Evolutionary conservation across 2,888 invertebrate genomes (phyloP), one percentile per base, ranked within the genome.

Genomic region (Drosophila melanocephala): DNA sequence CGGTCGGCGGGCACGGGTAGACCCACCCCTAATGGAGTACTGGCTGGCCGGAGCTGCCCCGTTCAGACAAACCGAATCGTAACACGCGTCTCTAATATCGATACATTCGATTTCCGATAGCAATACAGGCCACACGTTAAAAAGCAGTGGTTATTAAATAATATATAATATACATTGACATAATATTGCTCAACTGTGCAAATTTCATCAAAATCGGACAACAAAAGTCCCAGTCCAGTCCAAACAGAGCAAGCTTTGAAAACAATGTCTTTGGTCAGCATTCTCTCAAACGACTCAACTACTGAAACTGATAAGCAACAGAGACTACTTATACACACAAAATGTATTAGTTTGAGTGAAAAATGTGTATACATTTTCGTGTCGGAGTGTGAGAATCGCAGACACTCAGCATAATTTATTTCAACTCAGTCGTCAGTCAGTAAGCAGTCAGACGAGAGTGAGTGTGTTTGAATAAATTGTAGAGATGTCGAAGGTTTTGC

Each of bases 281-380:
- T 28, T 35, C 28, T 57, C 57, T 42, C 60, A 19, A 42, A 30
- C 39, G 22, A 39, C 60, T 66, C 12, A 26, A 57, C 44, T 55
- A 67, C 37, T 44, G 2, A 7, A 55, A 55, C 60, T 64, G 75
- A 75, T 75, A 75, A 75, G 75, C 69, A 33, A 33, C 33, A 12
- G 47, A 52, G 58, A 6, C 1, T 39, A 5, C 14, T 4, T n/a
- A 32, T 9, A 32, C 44, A 3, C 1, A 22, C 22, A 14, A 6
- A 1, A 42, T 32, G 22, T 42, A 33, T 16, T 6, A 30, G 14
- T 5, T 12, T 58, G 58, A 58, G 44, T 33, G 14, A 22, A 26
- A 10, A 12, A 32, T 52, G 16, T 53, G 39, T 9, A 32, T 37
- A 10, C 5, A 26, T 16, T 5, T 47, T 26, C 9, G 60, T 3